These are phyloP conservation scores for Pegoplata infirma DNA, from an alignment of 2,888 invertebrate genomes.

Conservation along the genomic window DNA sequence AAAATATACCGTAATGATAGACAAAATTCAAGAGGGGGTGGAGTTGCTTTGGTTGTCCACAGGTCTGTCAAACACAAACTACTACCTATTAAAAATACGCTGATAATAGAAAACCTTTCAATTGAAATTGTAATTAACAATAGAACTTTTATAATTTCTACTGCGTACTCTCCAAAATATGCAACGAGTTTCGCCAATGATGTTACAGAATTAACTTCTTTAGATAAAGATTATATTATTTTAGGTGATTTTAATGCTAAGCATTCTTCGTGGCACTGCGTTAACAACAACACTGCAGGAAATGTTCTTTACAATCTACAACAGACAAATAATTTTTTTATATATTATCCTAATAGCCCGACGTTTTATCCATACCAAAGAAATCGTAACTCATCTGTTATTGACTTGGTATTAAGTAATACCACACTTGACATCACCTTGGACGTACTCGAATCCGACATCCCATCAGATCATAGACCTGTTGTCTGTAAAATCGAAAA, in stretches of 20 bases:
- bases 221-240: slow-evolving; percentile 8
- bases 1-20: no score
- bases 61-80: no score
- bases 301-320: neutral
- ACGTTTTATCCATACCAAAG: slow-evolving; percentile 17
- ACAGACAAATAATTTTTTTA: slow-evolving; percentile 14
- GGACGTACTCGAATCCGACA: slow-evolving; percentile 13
- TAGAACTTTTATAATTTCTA: slow-evolving; percentile 5
- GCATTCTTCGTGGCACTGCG: slow-evolving; percentile 15
- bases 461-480: slow-evolving; percentile 16
- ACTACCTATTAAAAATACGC: no score
- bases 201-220: neutral
- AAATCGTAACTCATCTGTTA: slow-evolving; percentile 6
- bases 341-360: slow-evolving; percentile 3
- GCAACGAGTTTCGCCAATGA: slow-evolving; percentile 1
- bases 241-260: no score
- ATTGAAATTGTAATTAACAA: slow-evolving; percentile 18
- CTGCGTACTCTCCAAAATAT: slow-evolving; percentile 26
- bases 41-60: no score
- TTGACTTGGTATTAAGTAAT: slow-evolving; percentile 16
- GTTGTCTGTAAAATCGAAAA: no score
- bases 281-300: neutral
- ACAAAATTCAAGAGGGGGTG: no score
- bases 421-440: neutral
- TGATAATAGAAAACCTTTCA: no score